Evolutionary conservation across 2,113 vertebrate species (phyloP).

Genomic region (Tyto alba): DNA sequence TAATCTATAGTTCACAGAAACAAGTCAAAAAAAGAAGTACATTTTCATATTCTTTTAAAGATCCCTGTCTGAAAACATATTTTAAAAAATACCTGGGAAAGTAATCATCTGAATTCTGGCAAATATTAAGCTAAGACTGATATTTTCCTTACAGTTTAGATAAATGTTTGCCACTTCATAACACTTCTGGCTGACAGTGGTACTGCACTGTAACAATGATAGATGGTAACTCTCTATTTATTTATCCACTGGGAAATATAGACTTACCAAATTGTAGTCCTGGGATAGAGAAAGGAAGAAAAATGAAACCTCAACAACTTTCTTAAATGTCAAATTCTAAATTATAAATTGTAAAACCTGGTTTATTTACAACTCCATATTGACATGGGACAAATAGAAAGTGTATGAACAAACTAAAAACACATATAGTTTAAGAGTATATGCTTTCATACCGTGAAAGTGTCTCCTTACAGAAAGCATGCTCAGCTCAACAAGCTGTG

Average conservation of each 20-base stretch:
- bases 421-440: neutral
- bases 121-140: neutral
- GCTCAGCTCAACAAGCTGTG: neutral
- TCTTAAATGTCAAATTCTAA: neutral
- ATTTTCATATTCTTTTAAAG: neutral
- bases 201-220: neutral
- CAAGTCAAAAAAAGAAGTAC: neutral
- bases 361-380: neutral
- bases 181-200: neutral
- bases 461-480: neutral
- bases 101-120: neutral
- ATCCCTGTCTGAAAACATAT: neutral
- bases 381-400: neutral
- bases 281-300: neutral
- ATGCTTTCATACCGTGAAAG: neutral
- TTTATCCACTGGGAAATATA: conserved; percentile 10
- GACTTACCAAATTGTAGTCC: neutral
- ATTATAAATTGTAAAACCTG: neutral
- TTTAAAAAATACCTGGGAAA: neutral
- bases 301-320: conserved; percentile 13
- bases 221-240: neutral
- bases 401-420: neutral
- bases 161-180: conserved; percentile 32
- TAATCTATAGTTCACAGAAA: neutral
- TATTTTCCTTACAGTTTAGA: neutral